phyloP scores from a whole-genome alignment of 2,113 vertebrate genomes.

The Stictonetta naevosa region DNA sequence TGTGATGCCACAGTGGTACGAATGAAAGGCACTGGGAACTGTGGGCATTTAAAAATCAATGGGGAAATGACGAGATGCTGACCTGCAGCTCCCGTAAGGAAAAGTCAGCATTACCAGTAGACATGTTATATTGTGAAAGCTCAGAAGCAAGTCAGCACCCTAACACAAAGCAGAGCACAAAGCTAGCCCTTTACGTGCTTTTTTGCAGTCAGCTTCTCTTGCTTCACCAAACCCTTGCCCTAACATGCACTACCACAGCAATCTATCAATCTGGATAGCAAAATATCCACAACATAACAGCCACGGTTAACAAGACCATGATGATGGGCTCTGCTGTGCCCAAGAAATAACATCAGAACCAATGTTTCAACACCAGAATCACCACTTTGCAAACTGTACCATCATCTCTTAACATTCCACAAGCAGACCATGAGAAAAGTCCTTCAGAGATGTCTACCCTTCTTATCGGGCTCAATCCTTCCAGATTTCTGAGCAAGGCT shows the following conservation, averaged over 20 bases:
- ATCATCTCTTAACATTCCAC: background rate
- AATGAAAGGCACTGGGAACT: background rate
- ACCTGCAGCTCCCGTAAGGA: background rate
- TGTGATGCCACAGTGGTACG: background rate
- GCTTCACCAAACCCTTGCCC: background rate
- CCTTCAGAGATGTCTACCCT: background rate
- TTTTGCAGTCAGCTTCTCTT: background rate
- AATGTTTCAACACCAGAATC: background rate
- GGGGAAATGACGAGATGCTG: background rate
- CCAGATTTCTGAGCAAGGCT: background rate
- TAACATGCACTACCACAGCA: background rate
- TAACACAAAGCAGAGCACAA: background rate
- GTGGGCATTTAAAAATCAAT: background rate
- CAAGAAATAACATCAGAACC: background rate
- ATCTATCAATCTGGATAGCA: background rate
- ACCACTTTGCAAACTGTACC: background rate
- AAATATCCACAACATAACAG: background rate
- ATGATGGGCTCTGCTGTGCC: background rate
- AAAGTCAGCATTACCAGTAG: background rate
- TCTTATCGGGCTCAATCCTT: rapidly evolving
- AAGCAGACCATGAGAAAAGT: background rate
- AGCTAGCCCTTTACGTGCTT: background rate
- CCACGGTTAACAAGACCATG: rapidly evolving
- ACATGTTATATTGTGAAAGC: rapidly evolving
- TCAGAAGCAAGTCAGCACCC: background rate